These are phyloP conservation scores for Ceuthmochares aereus DNA, from an alignment of 2,113 vertebrate species.

Conservation along the genomic window DNA sequence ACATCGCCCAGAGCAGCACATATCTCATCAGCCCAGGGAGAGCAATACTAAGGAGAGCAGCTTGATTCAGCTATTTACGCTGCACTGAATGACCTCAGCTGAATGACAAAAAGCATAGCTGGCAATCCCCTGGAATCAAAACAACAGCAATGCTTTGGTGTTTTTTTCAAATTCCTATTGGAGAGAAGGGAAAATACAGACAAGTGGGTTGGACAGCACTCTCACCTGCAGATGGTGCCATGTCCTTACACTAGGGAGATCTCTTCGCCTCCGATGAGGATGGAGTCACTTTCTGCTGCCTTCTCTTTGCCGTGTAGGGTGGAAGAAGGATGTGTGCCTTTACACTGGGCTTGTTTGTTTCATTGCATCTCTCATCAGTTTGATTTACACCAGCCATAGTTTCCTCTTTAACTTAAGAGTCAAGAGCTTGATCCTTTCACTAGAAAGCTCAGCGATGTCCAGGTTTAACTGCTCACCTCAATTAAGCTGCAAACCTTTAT, in stretches of 20 bases:
- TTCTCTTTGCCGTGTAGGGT: accelerated
- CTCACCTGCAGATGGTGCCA: not conserved
- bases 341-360: not conserved
- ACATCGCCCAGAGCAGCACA: not conserved
- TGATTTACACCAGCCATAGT: not conserved
- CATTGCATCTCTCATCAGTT: too few species aligned
- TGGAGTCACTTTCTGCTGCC: accelerated
- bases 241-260: not conserved
- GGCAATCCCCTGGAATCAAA: not conserved
- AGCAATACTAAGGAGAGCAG: not conserved
- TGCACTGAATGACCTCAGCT: not conserved
- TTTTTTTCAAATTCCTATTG: not conserved
- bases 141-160: not conserved
- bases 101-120: not conserved
- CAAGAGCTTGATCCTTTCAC: not conserved
- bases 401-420: not conserved
- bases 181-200: accelerated
- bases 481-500: not conserved
- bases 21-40: not conserved
- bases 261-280: accelerated
- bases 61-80: not conserved
- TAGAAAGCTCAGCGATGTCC: not conserved
- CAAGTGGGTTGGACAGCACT: accelerated
- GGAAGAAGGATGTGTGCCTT: not conserved
- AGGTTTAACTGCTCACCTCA: not conserved